phyloP scores from a whole-genome alignment of 2,113 vertebrate genomes.

The Maccullochella peelii region DNA sequence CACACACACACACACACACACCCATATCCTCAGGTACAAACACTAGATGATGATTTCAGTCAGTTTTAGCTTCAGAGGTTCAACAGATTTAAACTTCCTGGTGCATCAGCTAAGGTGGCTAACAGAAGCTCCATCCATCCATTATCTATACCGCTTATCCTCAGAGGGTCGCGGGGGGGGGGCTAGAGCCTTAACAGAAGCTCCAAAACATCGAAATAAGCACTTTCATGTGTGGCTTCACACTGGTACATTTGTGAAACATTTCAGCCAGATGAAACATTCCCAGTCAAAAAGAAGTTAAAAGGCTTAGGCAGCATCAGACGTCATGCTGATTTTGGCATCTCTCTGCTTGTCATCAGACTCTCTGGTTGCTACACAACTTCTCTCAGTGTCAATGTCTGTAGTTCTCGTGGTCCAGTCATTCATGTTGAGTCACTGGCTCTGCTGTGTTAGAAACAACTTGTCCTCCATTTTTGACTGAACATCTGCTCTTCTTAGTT shows the following conservation, averaged over 20 bases:
- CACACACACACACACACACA: conserved; percentile 17
- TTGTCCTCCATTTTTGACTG: neutral
- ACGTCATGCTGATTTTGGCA: neutral
- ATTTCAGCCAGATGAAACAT: conserved; percentile 1
- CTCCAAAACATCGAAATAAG: neutral
- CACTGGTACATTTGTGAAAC: neutral
- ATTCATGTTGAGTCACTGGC: conserved; percentile 7
- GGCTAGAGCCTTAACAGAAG: too few relatives aligned
- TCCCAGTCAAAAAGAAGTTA: neutral
- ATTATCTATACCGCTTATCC: too few relatives aligned
- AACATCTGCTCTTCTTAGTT: conserved; percentile 10
- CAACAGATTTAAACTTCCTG: neutral
- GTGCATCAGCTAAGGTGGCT: neutral
- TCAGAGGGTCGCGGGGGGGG: too few relatives aligned
- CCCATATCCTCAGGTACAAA: conserved; percentile 6
- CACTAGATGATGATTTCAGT: neutral
- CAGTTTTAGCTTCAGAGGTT: neutral
- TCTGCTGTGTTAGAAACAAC: neutral
- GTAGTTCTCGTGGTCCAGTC: neutral
- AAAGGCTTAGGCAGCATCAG: neutral
- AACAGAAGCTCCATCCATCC: neutral
- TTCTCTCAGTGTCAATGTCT: neutral
- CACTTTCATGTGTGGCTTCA: conserved; percentile 6
- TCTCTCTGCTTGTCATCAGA: conserved; percentile 1
- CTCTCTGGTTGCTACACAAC: neutral